These are phyloP conservation scores for Aphidius gifuensis DNA, from an alignment of 1,140 invertebrate genomes.

Conservation along the genomic window DNA sequence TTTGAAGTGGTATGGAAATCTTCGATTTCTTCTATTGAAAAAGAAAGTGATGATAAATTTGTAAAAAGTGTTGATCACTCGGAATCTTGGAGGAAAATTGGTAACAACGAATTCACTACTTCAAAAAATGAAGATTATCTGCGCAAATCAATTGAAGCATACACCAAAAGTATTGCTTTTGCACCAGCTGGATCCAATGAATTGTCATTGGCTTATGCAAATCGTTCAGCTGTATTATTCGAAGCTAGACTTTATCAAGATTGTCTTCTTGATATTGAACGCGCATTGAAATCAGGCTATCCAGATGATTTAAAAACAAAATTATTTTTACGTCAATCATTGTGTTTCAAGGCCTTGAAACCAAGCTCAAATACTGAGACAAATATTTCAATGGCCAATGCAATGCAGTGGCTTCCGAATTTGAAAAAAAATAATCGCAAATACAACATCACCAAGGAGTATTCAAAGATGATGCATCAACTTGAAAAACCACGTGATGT, in stretches of 20 bases:
- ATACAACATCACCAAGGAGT: too few species aligned
- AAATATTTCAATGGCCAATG: too few species aligned
- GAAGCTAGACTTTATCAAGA: slow-evolving; percentile 10
- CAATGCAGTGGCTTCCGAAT: background rate
- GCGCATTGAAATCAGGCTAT: slow-evolving; percentile 10
- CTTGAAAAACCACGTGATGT: background rate
- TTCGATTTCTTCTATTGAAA: too few species aligned
- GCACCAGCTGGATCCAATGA: slow-evolving; percentile 7
- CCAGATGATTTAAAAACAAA: slow-evolving; percentile 12
- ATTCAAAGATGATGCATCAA: background rate
- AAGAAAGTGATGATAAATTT: too few species aligned
- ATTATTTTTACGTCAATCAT: slow-evolving; percentile 6
- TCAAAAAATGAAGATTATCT: too few species aligned
- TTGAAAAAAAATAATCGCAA: too few species aligned
- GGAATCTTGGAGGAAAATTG: too few species aligned
- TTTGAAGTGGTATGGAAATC: too few species aligned
- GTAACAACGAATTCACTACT: too few species aligned
- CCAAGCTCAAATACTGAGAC: too few species aligned
- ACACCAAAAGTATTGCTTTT: slow-evolving; percentile 10
- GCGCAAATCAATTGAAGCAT: too few species aligned
- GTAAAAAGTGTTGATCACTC: too few species aligned
- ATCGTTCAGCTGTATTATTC: slow-evolving; percentile 18
- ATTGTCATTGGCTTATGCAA: slow-evolving; percentile 17
- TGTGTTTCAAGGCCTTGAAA: background rate
- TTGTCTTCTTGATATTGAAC: slow-evolving; percentile 15